Conservation (phyloP, 2,113 vertebrate species). For the Eidolon helvum region DNA sequence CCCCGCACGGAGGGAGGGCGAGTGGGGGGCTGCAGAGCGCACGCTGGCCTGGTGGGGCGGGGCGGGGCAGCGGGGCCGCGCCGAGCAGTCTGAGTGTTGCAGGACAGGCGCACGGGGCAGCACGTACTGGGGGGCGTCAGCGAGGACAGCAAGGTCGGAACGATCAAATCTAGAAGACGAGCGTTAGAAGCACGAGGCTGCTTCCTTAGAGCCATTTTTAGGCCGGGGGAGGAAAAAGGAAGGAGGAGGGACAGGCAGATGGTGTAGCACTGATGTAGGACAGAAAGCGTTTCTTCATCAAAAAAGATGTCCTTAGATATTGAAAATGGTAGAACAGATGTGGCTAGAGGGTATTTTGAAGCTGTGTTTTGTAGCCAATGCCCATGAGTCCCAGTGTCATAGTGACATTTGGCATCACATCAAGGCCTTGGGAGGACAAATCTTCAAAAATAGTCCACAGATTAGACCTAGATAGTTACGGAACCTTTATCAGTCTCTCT, state of each 20-base stretch:
- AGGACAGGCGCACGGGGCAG: fast-evolving
- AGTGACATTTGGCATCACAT: background rate
- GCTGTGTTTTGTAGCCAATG: background rate
- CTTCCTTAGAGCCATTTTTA: background rate
- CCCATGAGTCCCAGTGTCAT: background rate
- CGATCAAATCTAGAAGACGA: fast-evolving
- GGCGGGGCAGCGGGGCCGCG: background rate
- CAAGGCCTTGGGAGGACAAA: background rate
- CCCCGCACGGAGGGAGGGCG: background rate
- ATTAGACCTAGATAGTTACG: background rate
- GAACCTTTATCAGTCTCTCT: background rate
- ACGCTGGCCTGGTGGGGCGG: background rate
- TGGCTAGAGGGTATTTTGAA: background rate
- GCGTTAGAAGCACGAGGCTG: background rate
- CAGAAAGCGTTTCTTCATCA: background rate
- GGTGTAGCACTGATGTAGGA: fast-evolving
- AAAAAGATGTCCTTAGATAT: background rate
- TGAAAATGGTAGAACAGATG: background rate
- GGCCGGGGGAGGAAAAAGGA: background rate
- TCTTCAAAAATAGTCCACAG: background rate
- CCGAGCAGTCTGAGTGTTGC: background rate
- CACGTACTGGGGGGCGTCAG: fast-evolving
- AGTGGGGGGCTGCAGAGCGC: background rate
- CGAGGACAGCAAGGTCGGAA: background rate
- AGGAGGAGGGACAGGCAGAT: background rate